Conservation (phyloP, 2,113 vertebrate species). For the Coptodon bakossiorum region DNA sequence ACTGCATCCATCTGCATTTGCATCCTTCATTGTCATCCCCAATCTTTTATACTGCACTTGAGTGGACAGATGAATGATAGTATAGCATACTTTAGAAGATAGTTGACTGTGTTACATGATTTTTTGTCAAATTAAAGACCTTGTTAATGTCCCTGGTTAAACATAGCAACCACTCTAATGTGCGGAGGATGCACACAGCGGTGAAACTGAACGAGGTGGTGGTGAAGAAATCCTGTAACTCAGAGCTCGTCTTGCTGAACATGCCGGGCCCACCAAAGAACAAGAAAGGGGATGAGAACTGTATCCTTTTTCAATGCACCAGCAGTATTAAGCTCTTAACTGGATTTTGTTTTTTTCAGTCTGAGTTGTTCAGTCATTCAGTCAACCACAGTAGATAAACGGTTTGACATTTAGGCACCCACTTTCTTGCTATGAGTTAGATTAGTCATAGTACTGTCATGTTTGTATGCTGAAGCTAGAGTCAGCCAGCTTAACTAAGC, state of each 20-base stretch:
- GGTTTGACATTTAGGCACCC: neutral
- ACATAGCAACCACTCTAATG: slow-evolving; percentile 87
- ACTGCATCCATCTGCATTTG: neutral
- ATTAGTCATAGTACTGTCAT: neutral
- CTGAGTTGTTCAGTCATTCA: neutral
- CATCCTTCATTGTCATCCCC: neutral
- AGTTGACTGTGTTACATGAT: neutral
- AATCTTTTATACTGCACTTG: neutral
- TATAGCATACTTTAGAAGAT: neutral
- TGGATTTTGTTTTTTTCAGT: neutral
- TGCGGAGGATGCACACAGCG: slow-evolving; percentile 94
- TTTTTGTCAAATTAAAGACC: neutral
- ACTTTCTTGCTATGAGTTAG: neutral
- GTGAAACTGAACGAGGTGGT: slow-evolving; percentile 90
- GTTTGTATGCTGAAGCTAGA: neutral
- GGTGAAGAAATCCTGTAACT: slow-evolving; percentile 80
- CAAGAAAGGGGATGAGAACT: slow-evolving; percentile 91
- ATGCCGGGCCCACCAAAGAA: slow-evolving; percentile 94
- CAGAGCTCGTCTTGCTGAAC: slow-evolving; percentile 90
- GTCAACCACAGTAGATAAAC: neutral
- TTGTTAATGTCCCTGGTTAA: neutral
- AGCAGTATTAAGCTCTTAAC: neutral
- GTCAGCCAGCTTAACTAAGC: neutral
- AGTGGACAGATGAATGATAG: neutral
- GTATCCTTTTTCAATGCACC: slow-evolving; percentile 79